phyloP scores from a whole-genome alignment of 2,888 invertebrate genomes.

The Theretra japonica region DNA sequence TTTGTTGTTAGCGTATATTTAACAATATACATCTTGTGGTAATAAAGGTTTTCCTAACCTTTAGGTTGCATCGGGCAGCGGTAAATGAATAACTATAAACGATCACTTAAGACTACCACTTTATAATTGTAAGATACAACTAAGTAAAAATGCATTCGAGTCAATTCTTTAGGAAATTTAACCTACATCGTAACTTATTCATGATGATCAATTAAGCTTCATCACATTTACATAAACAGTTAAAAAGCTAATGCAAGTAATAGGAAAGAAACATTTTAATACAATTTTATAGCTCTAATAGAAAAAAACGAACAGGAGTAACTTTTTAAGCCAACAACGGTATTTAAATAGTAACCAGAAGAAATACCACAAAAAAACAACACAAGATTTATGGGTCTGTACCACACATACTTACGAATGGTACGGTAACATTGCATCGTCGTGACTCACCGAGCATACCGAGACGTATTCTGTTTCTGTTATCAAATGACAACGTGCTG shows the following conservation, averaged over 20 bases:
- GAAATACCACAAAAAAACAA: slow-evolving; percentile 2
- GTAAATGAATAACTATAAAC: no score
- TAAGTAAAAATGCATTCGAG: no score
- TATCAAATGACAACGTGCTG: slow-evolving; percentile 15
- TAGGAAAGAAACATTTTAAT: background rate
- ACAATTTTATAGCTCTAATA: background rate
- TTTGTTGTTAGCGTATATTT: no score
- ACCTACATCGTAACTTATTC: no score
- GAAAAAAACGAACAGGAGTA: background rate
- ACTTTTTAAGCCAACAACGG: slow-evolving; percentile 15
- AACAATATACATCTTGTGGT: no score
- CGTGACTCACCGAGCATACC: slow-evolving; percentile 15
- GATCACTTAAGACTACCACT: no score
- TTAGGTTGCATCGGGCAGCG: no score
- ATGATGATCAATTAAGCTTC: no score
- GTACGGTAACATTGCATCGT: background rate
- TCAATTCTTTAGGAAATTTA: no score
- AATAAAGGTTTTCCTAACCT: no score
- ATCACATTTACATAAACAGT: background rate
- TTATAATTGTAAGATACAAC: no score
- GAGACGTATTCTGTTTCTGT: slow-evolving; percentile 22
- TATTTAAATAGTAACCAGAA: slow-evolving; percentile 18
- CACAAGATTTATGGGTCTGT: slow-evolving; percentile 17
- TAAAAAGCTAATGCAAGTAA: background rate
- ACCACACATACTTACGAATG: background rate